Evolutionary conservation across 2,797 vertebrate genomes (phyloP), one percentile per base, ranked within the genome.

Genomic region (Peromyscus attwateri): DNA sequence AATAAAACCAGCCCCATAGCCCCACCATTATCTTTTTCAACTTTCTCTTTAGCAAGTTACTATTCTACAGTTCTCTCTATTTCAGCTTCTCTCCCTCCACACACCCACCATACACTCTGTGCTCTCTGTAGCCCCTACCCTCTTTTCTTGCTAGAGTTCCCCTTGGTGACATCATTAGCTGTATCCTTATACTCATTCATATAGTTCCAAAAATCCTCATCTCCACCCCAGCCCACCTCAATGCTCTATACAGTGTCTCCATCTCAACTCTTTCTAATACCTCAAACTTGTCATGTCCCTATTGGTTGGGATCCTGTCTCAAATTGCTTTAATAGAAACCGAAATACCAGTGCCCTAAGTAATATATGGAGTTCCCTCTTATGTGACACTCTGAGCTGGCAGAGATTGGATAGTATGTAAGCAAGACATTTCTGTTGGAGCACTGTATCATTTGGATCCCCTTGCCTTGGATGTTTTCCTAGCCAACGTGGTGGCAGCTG

Each of bases 101-200:
- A 57, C 4, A n/a, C 13, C 5, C 11, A 9, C 27, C 6, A 6
- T 0, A 31, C 6, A 12, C 3, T 27, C 12, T 37, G 49, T 2
- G 55, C 1, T 34, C 1, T 68, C 55, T 46, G 37, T 23, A 66
- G 14, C 34, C 73, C 21, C 82, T 25, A 14, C 6, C 46, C 31
- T 34, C 34, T 23, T 43, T 7, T 46, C 60, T 87, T 23, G 11
- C 37, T 37, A 5, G 0, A 16, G 55, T 66, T 75, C 84, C 9
- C 75, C 13, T n/a, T 31, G 46, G 62, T 66, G 83, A 68, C 40
- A 73, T 84, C 46, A 77, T 62, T 71, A 19, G 2, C 75, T 40
- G 55, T 37, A 0, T 57, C 17, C 12, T 66, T 73, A 70, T 66
- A 27, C 16, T 79, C 34, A 25, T 68, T 79, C 75, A 40, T 8